phyloP scores from a whole-genome alignment of 1,140 invertebrate genomes.

The Armadillidium nasatum region DNA sequence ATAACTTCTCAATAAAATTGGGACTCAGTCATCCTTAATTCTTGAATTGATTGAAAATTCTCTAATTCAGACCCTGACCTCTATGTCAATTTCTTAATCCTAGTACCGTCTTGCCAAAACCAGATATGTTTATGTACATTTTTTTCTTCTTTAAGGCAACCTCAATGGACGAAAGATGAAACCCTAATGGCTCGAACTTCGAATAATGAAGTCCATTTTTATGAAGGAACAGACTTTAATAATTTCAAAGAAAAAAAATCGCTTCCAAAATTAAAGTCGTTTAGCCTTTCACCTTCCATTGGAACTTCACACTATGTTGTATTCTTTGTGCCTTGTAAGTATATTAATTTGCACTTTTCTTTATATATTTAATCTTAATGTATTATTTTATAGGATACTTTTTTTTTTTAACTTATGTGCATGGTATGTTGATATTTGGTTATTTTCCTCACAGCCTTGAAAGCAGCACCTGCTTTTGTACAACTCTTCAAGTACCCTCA shows the following conservation, averaged over 20 bases:
- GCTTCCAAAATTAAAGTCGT: slow-evolving; percentile 30
- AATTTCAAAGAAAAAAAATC: slow-evolving; percentile 31
- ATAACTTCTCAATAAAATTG: too few species aligned
- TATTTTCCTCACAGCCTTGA: slow-evolving; percentile 23
- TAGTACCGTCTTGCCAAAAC: neutral
- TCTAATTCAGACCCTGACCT: too few species aligned
- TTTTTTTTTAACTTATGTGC: too few species aligned
- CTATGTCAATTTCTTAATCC: too few species aligned
- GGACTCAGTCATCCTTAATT: too few species aligned
- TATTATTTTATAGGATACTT: too few species aligned
- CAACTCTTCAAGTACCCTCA: slow-evolving; percentile 34
- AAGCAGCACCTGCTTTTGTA: slow-evolving; percentile 33
- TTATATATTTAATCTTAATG: neutral
- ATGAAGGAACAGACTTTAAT: slow-evolving; percentile 29
- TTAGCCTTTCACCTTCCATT: slow-evolving; percentile 34
- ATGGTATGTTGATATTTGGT: neutral
- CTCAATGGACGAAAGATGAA: slow-evolving; percentile 38
- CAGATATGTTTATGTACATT: neutral
- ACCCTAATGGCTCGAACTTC: slow-evolving; percentile 29
- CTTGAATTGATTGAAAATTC: neutral
- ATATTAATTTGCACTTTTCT: neutral
- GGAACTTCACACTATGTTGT: slow-evolving; percentile 31
- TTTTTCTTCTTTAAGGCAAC: slow-evolving; percentile 27
- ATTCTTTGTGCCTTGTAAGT: slow-evolving; percentile 38
- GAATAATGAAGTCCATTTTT: slow-evolving; percentile 38